These are phyloP conservation scores for Listronotus bonariensis DNA, from an alignment of 1,140 invertebrate genomes.

Conservation along the genomic window DNA sequence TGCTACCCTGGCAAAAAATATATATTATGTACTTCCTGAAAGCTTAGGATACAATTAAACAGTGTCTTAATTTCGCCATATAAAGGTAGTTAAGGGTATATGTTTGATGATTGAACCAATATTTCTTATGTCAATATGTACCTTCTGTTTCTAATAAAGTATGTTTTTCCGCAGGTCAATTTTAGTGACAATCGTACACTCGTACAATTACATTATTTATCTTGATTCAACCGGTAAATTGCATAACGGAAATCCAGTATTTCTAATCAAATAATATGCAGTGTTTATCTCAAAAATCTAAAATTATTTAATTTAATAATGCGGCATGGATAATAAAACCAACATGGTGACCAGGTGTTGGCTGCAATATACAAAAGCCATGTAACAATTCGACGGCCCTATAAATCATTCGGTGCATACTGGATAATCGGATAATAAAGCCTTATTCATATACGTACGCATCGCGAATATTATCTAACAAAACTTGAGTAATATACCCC, in stretches of 20 bases:
- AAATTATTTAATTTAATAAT: constrained; percentile 19
- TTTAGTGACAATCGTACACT: no score
- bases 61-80: no score
- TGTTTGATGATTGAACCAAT: no score
- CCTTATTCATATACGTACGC: constrained; percentile 10
- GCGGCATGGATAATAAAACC: constrained; percentile 6
- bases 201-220: no score
- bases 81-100: no score
- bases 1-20: no score
- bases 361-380: constrained; percentile 14
- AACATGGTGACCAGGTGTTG: constrained; percentile 16
- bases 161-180: no score
- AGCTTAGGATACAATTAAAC: no score
- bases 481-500: background rate
- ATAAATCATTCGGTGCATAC: constrained; percentile 18
- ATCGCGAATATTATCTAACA: background rate
- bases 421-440: constrained; percentile 9
- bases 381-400: constrained; percentile 11
- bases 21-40: no score
- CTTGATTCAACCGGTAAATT: no score
- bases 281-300: constrained; percentile 5
- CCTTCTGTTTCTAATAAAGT: no score
- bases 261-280: constrained; percentile 7
- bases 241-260: constrained; percentile 7
- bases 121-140: no score